These are phyloP conservation scores for Odontomyia ornata DNA, from an alignment of 2,888 invertebrate genomes.

Conservation along the genomic window DNA sequence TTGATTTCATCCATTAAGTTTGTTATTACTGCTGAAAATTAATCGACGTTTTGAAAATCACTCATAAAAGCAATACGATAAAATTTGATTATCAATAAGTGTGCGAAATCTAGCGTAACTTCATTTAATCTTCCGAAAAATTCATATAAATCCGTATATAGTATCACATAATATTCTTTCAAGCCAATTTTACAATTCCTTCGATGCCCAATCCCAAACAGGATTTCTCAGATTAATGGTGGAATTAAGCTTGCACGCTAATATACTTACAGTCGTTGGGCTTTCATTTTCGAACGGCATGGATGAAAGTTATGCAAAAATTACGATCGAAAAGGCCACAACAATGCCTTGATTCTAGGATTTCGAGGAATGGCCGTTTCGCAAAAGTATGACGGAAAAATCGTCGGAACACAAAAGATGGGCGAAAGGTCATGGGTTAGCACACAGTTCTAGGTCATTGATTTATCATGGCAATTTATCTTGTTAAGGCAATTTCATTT, in stretches of 20 bases:
- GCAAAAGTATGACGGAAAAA: too few relatives aligned
- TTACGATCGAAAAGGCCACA: neutral
- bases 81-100: neutral
- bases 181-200: neutral
- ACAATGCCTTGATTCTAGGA: neutral
- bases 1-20: neutral
- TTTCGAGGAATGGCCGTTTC: neutral
- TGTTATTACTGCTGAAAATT: neutral
- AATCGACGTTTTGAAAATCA: neutral
- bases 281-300: neutral
- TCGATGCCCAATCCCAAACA: neutral
- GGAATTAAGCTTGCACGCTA: neutral
- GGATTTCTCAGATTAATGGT: neutral
- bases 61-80: neutral
- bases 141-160: neutral
- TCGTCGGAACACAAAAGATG: neutral
- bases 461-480: slow-evolving; percentile 10
- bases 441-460: slow-evolving; percentile 2
- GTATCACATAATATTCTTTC: neutral
- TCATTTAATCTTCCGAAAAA: neutral
- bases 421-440: neutral
- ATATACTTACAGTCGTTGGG: neutral
- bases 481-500: slow-evolving; percentile 4
- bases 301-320: slow-evolving; percentile 5
- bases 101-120: neutral